Percentiles rank a stretch among this genome's conserved stretches.
Conservation (phyloP, 2,888 invertebrate genomes). For the Nephrocerus scutellatus region DNA sequence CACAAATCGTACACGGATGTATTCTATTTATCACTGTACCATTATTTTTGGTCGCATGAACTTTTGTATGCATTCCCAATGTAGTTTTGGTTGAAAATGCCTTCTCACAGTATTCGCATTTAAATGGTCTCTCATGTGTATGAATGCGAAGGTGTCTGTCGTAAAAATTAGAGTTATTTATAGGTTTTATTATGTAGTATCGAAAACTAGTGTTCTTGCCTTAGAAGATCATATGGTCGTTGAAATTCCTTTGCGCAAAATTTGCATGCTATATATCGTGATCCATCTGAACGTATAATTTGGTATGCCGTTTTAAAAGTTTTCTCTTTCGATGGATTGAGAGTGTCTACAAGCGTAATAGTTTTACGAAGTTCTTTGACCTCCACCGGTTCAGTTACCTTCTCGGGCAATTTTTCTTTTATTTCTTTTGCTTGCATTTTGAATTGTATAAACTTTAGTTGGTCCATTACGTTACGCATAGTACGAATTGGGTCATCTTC, state of each 20-base stretch:
- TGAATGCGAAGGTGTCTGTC: conserved; percentile 32
- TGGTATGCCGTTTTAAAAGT: conserved; percentile 20
- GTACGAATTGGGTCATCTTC: conserved; percentile 23
- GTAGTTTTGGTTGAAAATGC: conserved; percentile 25
- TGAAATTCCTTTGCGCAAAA: conserved; percentile 33
- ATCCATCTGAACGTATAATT: conserved; percentile 16
- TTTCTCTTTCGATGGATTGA: conserved; percentile 22
- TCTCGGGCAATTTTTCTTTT: conserved; percentile 13
- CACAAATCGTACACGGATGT: conserved; percentile 23
- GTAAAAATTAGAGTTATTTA: conserved; percentile 3
- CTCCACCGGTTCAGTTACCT: conserved; percentile 12
- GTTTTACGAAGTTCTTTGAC: conserved; percentile 4
- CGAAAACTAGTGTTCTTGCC: conserved; percentile 21
- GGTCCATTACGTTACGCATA: conserved; percentile 24
- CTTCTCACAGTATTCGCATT: conserved; percentile 27
- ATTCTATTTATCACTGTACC: conserved; percentile 11
- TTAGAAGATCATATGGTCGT: conserved; percentile 30
- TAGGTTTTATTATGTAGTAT: background rate
- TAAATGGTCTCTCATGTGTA: conserved; percentile 30
- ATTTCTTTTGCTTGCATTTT: conserved; percentile 17
- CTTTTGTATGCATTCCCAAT: conserved; percentile 6
- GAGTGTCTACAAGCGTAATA: conserved; percentile 20
- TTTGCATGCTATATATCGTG: conserved; percentile 28
- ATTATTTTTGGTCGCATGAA: conserved; percentile 15
- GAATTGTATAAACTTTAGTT: conserved; percentile 27